These are phyloP conservation scores for Chloroceryle inda DNA, from an alignment of 2,797 vertebrate genomes.

Conservation along the genomic window DNA sequence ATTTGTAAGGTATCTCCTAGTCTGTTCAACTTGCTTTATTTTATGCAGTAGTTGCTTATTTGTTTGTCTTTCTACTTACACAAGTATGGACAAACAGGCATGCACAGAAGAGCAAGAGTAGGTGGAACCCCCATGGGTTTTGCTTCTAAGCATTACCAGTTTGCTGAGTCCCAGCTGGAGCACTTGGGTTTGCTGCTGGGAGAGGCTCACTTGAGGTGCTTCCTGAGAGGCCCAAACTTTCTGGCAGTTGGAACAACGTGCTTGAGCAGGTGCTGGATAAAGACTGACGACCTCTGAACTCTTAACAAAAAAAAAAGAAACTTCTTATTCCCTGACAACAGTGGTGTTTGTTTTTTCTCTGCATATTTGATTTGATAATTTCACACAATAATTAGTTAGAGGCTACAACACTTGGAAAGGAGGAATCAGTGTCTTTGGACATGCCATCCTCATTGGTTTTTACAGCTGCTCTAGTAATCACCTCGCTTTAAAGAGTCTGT, in stretches of 20 bases:
- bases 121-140: rapidly evolving
- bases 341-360: neutral
- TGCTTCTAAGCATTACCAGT: conserved; percentile 76
- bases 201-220: conserved; percentile 48
- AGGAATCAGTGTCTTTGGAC: neutral
- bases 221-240: conserved; percentile 71
- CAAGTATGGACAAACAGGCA: rapidly evolving
- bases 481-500: conserved; percentile 28
- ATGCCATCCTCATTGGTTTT: neutral
- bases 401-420: neutral
- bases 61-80: neutral
- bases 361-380: neutral
- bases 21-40: neutral
- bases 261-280: conserved; percentile 77
- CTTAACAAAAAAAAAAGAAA: conserved; percentile 69
- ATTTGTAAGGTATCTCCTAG: neutral
- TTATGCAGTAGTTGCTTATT: neutral
- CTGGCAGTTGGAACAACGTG: conserved; percentile 73
- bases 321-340: neutral
- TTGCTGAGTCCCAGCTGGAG: conserved; percentile 68
- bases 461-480: conserved; percentile 40
- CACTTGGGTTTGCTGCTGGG: conserved; percentile 37
- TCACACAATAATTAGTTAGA: neutral
- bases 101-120: neutral
- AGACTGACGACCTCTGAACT: conserved; percentile 84